Evolutionary conservation across 37 sponge, comb jelly and placozoan species (phyloP), one percentile per base, ranked within the genome.

Genomic region (Halisarca cf. caerulea): DNA sequence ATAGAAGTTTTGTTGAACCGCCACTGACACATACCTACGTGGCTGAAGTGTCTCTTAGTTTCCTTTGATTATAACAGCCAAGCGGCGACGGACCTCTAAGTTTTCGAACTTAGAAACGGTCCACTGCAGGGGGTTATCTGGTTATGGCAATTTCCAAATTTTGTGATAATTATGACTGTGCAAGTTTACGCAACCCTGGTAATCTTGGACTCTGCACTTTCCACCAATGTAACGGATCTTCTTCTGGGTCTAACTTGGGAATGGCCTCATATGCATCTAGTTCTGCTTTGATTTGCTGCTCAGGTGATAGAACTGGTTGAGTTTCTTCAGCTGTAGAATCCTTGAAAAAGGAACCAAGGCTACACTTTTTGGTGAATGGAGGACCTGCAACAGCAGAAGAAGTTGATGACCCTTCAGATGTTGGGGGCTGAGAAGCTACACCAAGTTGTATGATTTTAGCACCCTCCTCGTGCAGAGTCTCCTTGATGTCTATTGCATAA

Each of bases 311-410:
- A 59, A 59, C 60, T 59, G 60, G 7, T 27, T 59, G 60, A 59
- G 3, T 9, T 59, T 59, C 9, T 59, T 59, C 7, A 9, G 60
- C 60, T n/a, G n/a, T n/a, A 59, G 60, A 2, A 59, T 59, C 60
- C 60, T 59, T 9, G 60, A 59, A 59, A 59, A 59, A 59, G 60
- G 60, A 59, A 59, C 60, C 60, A 59, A 59, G 60, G 60, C 60
- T 59, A 6, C 9, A 6, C 60, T 59, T 59, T 27, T 59, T 59
- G 60, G 60, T 27, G 25, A 27, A 27, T 59, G 60, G 60, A 59
- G 7, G 60, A 9, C 60, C 60, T 59, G 60, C 60, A 59, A 59
- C 60, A 59, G 60, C 60, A 59, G 60, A 54, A 54, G 57, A 59
- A 59, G 25, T 59, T 59, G 60, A 59, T 59, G 60, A 59, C 23